Evolutionary conservation across 2,113 vertebrate species (phyloP), one percentile per base, ranked within the genome.

Genomic region (Phrynosoma blainvillii): DNA sequence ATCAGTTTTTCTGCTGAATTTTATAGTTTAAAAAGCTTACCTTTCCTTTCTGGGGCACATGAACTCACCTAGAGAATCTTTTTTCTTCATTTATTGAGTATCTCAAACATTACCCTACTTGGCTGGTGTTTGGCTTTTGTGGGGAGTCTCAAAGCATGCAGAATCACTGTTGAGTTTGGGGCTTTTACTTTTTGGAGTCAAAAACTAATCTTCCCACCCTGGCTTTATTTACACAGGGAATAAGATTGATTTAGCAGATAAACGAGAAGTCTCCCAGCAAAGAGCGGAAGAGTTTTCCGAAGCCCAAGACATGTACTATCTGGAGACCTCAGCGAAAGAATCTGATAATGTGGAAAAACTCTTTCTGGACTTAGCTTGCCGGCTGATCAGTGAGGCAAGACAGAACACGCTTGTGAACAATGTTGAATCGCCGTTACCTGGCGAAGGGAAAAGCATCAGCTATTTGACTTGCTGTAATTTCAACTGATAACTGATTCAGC

Each of bases 291-390:
- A 99, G 90, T 99, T 99, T 92, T 99, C 99, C 0, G 97, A 98
- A 92, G 94, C 98, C 23, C 99, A 99, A 95, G 98, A 98, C 96
- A 99, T 99, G 99, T 97, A 98, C 92, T 99, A 99, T 87, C 95
- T 99, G 96, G 99, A 99, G 97, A 99, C 99, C 0, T 99, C 99
- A 0, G 99, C 99, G 84, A 99, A 99, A 94, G 99, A 99, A 88
- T 99, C 99, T 0, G 99, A 99, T 96, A 99, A 99, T 12, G 99
- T 99, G 90, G 99, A 99, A 96, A 99, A 99, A 96, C 98, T 99
- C 90, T 99, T 99, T 95, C 98, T 99, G 93, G 98, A 99, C 96
- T 97, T 99, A 95, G 99, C 99, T 1, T 98, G 98, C 84, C 97
- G 98, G 88, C 96, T 99, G 93, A 99, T 99, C 94, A 97, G 97